A percentile compares a stretch with the other conserved stretches of the same genome.
Evolutionary conservation across 2,888 invertebrate species (phyloP).

Genomic region (Agapostemon virescens): DNA sequence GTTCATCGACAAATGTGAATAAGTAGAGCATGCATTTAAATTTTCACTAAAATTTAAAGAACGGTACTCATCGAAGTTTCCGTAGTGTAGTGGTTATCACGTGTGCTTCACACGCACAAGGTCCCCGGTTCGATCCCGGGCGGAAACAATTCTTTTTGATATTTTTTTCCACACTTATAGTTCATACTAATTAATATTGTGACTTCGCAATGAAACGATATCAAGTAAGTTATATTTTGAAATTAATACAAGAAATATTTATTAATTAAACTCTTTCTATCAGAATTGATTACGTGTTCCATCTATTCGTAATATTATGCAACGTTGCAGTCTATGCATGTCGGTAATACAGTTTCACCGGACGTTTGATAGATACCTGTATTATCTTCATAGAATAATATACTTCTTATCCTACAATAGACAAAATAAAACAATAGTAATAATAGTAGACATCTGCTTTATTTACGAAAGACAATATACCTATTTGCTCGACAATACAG

Average conservation of each 20-base stretch:
- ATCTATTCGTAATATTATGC: neutral
- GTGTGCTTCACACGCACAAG: conserved; percentile 91
- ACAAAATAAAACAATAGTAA: neutral
- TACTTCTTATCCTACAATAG: neutral
- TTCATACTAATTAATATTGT: neutral
- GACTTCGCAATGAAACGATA: neutral
- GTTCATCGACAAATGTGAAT: neutral
- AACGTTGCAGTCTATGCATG: neutral
- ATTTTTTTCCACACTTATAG: neutral
- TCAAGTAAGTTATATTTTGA: neutral
- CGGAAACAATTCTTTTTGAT: conserved; percentile 87
- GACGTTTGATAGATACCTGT: no score
- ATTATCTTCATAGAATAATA: neutral
- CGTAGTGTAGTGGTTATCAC: conserved; percentile 89
- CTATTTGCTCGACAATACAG: neutral
- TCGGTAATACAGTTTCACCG: neutral
- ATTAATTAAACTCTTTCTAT: neutral
- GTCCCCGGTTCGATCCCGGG: conserved; percentile 95
- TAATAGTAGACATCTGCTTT: neutral
- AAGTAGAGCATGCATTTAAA: neutral
- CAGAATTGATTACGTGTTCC: neutral
- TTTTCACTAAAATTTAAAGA: neutral
- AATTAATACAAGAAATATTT: neutral
- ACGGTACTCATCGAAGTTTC: conserved; percentile 79
- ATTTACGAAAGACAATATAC: neutral